Evolutionary conservation across 2,888 invertebrate species (phyloP).

Genomic region (Argyresthia albistria): DNA sequence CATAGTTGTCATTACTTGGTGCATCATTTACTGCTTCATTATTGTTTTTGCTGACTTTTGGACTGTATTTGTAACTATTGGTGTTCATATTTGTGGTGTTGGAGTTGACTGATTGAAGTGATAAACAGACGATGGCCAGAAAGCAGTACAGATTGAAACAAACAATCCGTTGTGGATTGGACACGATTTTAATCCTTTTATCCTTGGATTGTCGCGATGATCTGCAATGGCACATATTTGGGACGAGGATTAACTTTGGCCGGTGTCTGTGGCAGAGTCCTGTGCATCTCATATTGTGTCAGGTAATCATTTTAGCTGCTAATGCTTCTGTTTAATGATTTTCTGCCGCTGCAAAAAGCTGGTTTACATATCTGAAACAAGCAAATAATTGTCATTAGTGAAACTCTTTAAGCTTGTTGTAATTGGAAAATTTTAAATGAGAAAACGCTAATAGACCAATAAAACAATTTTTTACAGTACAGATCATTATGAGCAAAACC

Average conservation of each 20-base stretch:
- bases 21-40: slow-evolving; percentile 31
- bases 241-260: slow-evolving; percentile 44
- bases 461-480: too few relatives aligned
- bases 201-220: slow-evolving; percentile 17
- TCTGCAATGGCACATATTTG: slow-evolving; percentile 19
- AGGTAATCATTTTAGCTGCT: slow-evolving; percentile 47
- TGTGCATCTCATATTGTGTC: slow-evolving; percentile 51
- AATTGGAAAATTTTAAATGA: too few relatives aligned
- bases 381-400: too few relatives aligned
- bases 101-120: slow-evolving; percentile 45
- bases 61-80: slow-evolving; percentile 18
- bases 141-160: slow-evolving; percentile 46
- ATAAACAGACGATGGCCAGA: slow-evolving; percentile 35
- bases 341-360: slow-evolving; percentile 9
- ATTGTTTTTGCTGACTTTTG: slow-evolving; percentile 20
- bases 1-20: slow-evolving; percentile 21
- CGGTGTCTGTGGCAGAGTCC: slow-evolving; percentile 34
- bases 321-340: slow-evolving; percentile 22
- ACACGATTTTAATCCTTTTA: slow-evolving; percentile 18
- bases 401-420: too few relatives aligned
- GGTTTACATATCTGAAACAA: slow-evolving; percentile 47
- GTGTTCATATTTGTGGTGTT: slow-evolving; percentile 59
- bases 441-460: too few relatives aligned
- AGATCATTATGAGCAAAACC: too few relatives aligned
- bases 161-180: slow-evolving; percentile 22